Percentiles rank a stretch among this genome's conserved stretches.
phyloP scores from a whole-genome alignment of 1,140 invertebrate genomes.

The Maniola jurtina region DNA sequence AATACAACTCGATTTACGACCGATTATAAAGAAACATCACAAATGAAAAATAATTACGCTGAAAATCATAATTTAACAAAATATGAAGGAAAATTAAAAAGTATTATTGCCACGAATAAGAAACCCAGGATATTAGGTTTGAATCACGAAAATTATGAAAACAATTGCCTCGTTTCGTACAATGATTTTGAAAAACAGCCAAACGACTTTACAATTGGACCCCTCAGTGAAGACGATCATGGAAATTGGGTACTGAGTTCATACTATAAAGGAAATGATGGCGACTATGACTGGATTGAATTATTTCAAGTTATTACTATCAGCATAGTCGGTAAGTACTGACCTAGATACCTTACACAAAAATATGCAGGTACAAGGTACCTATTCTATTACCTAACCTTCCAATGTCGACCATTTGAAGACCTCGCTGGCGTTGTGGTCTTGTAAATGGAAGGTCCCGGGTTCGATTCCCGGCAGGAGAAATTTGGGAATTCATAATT shows the following conservation, averaged over 20 bases:
- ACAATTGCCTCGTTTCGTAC: slow-evolving; percentile 27
- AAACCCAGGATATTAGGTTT: slow-evolving; percentile 35
- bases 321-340: slow-evolving; percentile 49
- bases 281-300: slow-evolving; percentile 47
- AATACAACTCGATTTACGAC: slow-evolving; percentile 21
- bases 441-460: no score
- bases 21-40: slow-evolving; percentile 5
- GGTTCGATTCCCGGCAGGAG: not conserved
- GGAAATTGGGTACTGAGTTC: slow-evolving; percentile 64
- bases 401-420: no score
- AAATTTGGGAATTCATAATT: no score
- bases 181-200: slow-evolving; percentile 23
- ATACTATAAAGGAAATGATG: slow-evolving; percentile 39
- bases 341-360: not conserved
- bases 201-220: slow-evolving; percentile 59
- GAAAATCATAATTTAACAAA: slow-evolving; percentile 30
- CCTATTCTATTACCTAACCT: no score
- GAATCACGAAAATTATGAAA: slow-evolving; percentile 24
- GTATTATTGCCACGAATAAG: slow-evolving; percentile 21
- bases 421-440: not conserved
- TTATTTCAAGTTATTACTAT: slow-evolving; percentile 59
- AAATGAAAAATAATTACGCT: slow-evolving; percentile 5
- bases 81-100: slow-evolving; percentile 22
- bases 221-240: slow-evolving; percentile 49
- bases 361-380: no score